A percentile compares a stretch with the other conserved stretches of the same genome.
Evolutionary conservation across 2,113 vertebrate genomes (phyloP).

Genomic region (human (Homo sapiens)): GRCh38 chr11:100859501-100860000

Average conservation of each 20-base stretch:
- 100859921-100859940: not conserved
- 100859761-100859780: conserved; percentile 28
- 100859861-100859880: not conserved
- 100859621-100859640: conserved; percentile 92
- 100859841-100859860: not conserved
- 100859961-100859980: not conserved
- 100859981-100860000: not conserved
- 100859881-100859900: not conserved
- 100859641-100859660: conserved; percentile 57
- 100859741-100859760: conserved; percentile 42
- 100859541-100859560: conserved; percentile 94
- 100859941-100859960: not conserved
- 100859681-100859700: conserved; percentile 22
- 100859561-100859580: conserved; percentile 97
- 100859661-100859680: not conserved
- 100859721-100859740: conserved; percentile 28
- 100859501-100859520: conserved; percentile 55
- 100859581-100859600: conserved; percentile 97
- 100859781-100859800: conserved; percentile 11
- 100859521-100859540: conserved; percentile 59
- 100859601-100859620: conserved; percentile 97
- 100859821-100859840: not conserved
- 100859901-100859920: not conserved
- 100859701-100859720: conserved; percentile 55
- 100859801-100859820: not conserved